A percentile compares a stretch with the other conserved stretches of the same genome.
phyloP scores from a whole-genome alignment of 2,797 vertebrate species.

The Lithobates pipiens region DNA sequence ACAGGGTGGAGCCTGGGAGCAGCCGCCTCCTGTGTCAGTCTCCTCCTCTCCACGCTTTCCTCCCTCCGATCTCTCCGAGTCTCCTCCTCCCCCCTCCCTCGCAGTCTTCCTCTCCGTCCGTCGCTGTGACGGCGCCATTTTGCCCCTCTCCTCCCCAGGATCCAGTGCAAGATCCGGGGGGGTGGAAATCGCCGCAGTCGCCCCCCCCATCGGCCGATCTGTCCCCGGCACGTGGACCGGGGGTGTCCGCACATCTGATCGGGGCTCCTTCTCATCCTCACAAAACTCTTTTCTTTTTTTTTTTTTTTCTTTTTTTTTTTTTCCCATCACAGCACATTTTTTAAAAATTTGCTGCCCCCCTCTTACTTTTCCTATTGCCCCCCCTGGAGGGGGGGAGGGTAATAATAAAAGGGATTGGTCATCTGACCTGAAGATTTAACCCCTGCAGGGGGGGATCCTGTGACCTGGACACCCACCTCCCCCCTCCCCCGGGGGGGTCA shows the following conservation, averaged over 20 bases:
- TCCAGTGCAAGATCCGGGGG: conserved; percentile 35
- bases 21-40: conserved; percentile 26
- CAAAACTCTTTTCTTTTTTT: conserved; percentile 5
- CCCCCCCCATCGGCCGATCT: neutral
- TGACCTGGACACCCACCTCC: conserved; percentile 9
- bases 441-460: neutral
- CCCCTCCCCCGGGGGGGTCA: conserved; percentile 4
- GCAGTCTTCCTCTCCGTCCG: conserved; percentile 61
- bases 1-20: conserved; percentile 50
- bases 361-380: conserved; percentile 20
- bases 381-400: conserved; percentile 26
- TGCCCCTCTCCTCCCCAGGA: conserved; percentile 54
- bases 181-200: conserved; percentile 4
- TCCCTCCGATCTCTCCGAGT: conserved; percentile 8
- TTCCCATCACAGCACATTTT: neutral
- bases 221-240: neutral
- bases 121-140: conserved; percentile 60
- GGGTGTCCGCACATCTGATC: neutral
- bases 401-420: neutral
- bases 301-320: too few relatives aligned
- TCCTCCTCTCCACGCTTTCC: conserved; percentile 26
- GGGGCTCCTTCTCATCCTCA: neutral
- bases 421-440: neutral
- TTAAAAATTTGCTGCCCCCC: conserved; percentile 9
- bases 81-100: conserved; percentile 50